Percentiles rank a stretch among this genome's conserved stretches.
Conservation (phyloP, 2,113 vertebrate species). For the Calyptommatus sinebrachiatus region DNA sequence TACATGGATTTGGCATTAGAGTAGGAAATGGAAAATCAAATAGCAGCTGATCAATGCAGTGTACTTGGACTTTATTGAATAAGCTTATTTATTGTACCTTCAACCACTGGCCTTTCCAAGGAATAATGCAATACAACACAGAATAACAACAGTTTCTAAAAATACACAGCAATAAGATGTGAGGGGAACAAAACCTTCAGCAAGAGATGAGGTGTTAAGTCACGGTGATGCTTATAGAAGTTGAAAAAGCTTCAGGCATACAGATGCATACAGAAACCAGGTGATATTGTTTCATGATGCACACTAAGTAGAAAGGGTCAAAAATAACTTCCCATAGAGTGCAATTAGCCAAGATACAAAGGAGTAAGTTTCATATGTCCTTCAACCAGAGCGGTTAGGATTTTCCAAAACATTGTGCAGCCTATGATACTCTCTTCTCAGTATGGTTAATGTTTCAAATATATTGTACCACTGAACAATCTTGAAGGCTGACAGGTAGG, state of each 20-base stretch:
- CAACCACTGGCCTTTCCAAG: neutral
- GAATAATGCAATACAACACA: neutral
- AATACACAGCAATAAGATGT: neutral
- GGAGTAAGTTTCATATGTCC: neutral
- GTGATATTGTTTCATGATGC: no score
- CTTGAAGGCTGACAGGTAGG: no score
- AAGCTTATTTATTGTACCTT: neutral
- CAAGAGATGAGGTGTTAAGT: neutral
- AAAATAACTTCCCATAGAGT: neutral
- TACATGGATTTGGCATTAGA: neutral
- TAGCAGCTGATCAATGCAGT: neutral
- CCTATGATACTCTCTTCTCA: no score
- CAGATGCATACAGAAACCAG: neutral
- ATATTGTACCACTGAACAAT: neutral
- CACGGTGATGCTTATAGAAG: neutral
- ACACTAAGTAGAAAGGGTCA: neutral
- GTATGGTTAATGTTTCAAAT: neutral
- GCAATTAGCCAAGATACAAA: neutral
- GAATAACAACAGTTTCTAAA: neutral
- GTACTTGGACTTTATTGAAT: neutral
- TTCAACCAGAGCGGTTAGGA: neutral
- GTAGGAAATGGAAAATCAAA: neutral
- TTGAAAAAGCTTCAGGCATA: neutral
- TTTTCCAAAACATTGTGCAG: no score
- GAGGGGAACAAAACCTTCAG: neutral